Evolutionary conservation across 2,113 vertebrate species (phyloP), one percentile per base, ranked within the genome.

Genomic region (Puntigrus tetrazona): DNA sequence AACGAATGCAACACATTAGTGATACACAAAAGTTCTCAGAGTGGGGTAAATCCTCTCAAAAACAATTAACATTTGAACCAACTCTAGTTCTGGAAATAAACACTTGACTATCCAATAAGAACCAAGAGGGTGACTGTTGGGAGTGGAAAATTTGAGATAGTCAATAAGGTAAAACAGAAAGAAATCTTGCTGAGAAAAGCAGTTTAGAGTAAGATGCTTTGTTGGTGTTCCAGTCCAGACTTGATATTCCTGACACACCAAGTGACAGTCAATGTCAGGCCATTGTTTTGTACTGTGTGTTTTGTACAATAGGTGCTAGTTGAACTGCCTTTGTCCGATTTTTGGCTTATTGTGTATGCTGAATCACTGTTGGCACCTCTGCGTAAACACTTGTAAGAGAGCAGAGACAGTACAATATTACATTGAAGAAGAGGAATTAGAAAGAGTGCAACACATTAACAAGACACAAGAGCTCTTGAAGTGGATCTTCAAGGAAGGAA

Each of bases 401-500:
- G 1, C 52, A 57, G 52, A 57, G 22, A 57, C 7, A 9, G 0
- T n/a, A n/a, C 22, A 1, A 9, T n/a, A 57, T n/a, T 57, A 52
- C 22, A 57, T 38, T 50, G 22, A 74, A 61, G 52, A 73, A 70
- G 43, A 65, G 22, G 18, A 81, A 70, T 84, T 55, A 78, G 5
- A 84, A 52, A 50, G 36, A 77, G 73, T 47, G 52, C 84, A 81
- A 81, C 69, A 74, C 13, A 52, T 63, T 75, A 85, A n/a, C 29
- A 7, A 63, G 5, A 52, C 18, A 41, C 38, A 41, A 81, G 22
- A 59, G 69, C 84, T n/a, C 3, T 38, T 61, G 13, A 18, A 74
- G 78, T 67, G 57, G 69, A 38, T 81, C 55, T 61, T 75, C 29
- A 36, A 50, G 3, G 38, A 18, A 47, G 67, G 29, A 74, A 73